Conservation (phyloP, 2,113 vertebrate genomes). For the Mesitornis unicolor region DNA sequence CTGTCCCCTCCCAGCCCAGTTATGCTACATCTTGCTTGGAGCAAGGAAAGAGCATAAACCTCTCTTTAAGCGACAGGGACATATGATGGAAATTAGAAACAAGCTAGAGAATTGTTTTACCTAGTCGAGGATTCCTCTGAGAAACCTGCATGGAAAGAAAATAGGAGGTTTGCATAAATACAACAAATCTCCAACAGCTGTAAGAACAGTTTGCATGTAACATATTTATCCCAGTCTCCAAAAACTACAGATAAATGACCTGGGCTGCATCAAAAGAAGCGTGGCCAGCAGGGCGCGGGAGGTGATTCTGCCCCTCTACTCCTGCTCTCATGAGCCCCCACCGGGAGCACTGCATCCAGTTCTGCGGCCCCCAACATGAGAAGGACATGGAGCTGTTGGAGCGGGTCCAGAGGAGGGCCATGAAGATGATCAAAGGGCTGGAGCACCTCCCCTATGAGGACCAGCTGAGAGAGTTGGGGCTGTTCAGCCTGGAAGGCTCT, state of each 20-base stretch:
- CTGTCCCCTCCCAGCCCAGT: neutral
- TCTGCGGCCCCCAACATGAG: too few relatives aligned
- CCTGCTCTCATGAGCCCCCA: too few relatives aligned
- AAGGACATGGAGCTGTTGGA: too few relatives aligned
- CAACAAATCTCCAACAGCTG: neutral
- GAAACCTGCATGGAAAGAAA: constrained; percentile 63
- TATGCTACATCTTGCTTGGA: neutral
- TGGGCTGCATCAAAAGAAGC: too few relatives aligned
- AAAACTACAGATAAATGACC: neutral
- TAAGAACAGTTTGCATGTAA: neutral
- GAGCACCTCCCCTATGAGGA: too few relatives aligned
- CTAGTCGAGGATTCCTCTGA: constrained; percentile 71
- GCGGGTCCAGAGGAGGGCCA: too few relatives aligned
- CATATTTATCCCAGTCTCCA: neutral
- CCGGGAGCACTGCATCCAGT: too few relatives aligned
- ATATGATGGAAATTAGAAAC: accelerated
- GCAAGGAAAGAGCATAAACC: neutral
- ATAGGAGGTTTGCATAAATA: neutral
- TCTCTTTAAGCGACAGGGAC: neutral
- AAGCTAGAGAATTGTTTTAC: constrained; percentile 52
- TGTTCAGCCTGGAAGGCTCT: too few relatives aligned
- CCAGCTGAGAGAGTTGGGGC: too few relatives aligned
- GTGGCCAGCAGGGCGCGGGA: too few relatives aligned
- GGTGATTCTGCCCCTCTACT: too few relatives aligned
- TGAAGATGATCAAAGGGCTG: too few relatives aligned